A percentile compares a stretch with the other conserved stretches of the same genome.
These are phyloP conservation scores for Garrulus glandarius DNA, from an alignment of 2,797 vertebrate species.

Conservation along the genomic window DNA sequence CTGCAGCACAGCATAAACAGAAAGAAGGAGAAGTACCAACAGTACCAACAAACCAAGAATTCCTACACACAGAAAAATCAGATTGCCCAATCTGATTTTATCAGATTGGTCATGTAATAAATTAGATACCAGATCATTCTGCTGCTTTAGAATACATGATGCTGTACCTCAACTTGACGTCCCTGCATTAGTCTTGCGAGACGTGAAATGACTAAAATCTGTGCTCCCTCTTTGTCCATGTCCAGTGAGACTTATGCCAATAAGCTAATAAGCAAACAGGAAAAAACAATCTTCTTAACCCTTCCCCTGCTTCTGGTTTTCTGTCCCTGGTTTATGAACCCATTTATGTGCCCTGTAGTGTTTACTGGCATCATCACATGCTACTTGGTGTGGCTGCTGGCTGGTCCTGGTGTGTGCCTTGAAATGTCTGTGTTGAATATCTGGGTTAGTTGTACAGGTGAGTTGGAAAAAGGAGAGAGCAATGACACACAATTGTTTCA, in stretches of 20 bases:
- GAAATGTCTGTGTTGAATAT: background rate
- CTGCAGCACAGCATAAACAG: background rate
- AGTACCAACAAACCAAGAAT: background rate
- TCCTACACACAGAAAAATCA: background rate
- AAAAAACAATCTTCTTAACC: background rate
- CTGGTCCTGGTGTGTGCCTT: background rate
- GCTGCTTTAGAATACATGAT: background rate
- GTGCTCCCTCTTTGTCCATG: background rate
- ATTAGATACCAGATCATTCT: background rate
- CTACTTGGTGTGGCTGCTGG: background rate
- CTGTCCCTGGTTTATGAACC: background rate
- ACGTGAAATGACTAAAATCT: background rate
- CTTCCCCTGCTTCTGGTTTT: background rate
- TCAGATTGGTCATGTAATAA: background rate
- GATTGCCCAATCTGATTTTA: background rate
- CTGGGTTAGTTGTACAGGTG: background rate
- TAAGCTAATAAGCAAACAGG: background rate
- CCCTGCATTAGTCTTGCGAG: background rate
- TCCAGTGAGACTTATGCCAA: background rate
- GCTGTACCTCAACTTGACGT: background rate
- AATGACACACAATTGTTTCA: slow-evolving; percentile 27
- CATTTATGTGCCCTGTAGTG: background rate
- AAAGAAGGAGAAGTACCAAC: background rate
- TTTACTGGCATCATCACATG: background rate
- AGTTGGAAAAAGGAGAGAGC: slow-evolving; percentile 13